phyloP scores from a whole-genome alignment of 30 jellyfish, hydroid and myxozoan genomes.

The Turritopsis dohrnii region DNA sequence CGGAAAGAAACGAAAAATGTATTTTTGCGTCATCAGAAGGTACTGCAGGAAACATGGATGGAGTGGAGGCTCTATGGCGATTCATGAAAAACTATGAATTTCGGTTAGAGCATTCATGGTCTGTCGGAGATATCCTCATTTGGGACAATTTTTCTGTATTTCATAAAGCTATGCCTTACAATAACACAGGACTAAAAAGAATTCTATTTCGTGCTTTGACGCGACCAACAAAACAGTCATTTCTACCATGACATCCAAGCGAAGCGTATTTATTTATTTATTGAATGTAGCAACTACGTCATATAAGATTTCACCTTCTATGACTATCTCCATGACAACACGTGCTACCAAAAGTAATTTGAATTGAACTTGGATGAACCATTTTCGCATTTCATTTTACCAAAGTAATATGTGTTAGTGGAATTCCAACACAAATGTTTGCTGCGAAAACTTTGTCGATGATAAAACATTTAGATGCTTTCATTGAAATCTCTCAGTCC shows the following conservation, averaged over 20 bases:
- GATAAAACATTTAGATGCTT: not conserved
- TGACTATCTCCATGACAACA: no score
- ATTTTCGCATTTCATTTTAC: no score
- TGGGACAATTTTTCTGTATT: constrained; percentile 9
- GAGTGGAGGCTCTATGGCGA: not conserved
- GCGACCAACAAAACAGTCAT: no score
- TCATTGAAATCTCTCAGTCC: not conserved
- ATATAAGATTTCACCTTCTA: no score
- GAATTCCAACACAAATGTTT: not conserved
- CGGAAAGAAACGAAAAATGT: not conserved
- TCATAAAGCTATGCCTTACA: constrained; percentile 6
- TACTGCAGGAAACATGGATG: not conserved
- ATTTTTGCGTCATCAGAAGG: not conserved
- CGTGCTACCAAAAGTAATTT: no score
- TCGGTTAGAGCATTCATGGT: not conserved
- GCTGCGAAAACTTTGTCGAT: no score
- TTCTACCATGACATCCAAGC: no score
- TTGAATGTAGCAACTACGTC: no score
- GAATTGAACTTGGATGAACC: no score
- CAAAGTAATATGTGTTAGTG: no score
- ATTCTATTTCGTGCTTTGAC: no score
- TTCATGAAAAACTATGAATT: not conserved
- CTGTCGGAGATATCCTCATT: not conserved
- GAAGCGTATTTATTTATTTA: no score
- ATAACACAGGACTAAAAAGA: not conserved